Evolutionary conservation across 2,113 vertebrate species (phyloP).

Genomic region (Chamaea fasciata): DNA sequence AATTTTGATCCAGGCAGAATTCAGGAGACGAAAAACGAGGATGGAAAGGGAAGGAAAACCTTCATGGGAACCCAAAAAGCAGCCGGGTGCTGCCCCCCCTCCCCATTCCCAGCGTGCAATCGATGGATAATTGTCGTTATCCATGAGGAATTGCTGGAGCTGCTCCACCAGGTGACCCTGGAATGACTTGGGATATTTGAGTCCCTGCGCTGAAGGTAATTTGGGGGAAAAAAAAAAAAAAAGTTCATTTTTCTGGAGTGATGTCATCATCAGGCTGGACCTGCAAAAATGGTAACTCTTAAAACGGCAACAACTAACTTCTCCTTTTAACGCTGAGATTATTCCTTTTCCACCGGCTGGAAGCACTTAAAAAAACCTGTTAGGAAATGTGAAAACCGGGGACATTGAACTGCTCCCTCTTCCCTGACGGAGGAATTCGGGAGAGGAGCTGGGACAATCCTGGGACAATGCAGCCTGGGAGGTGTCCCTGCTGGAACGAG

Average conservation of each 20-base stretch:
- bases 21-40: background rate
- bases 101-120: accelerated
- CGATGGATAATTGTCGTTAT: accelerated
- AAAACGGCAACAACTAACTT: background rate
- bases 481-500: background rate
- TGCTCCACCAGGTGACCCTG: background rate
- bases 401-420: background rate
- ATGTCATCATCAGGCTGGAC: background rate
- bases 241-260: background rate
- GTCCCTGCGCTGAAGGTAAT: background rate
- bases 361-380: background rate
- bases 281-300: background rate
- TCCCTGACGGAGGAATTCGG: accelerated
- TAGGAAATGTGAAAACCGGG: background rate
- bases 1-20: background rate
- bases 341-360: background rate
- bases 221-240: background rate
- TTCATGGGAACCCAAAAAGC: background rate
- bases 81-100: accelerated
- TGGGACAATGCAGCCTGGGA: background rate
- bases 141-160: background rate
- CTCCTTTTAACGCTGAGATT: background rate
- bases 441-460: background rate
- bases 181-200: background rate
- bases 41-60: background rate